These are phyloP conservation scores for Pollenia amentaria DNA, from an alignment of 2,888 invertebrate genomes.

Conservation along the genomic window DNA sequence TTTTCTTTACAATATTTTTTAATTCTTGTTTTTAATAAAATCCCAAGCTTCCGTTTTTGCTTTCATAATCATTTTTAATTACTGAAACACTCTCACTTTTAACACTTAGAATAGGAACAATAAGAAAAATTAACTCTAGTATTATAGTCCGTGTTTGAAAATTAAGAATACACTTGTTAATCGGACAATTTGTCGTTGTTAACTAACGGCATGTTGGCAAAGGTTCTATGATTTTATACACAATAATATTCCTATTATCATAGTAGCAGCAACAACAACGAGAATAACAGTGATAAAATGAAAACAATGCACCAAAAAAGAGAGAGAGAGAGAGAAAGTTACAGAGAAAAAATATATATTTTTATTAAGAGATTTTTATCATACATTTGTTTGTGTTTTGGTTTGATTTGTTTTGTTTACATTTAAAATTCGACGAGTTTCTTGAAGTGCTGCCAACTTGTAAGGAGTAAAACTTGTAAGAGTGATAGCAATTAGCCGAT, in stretches of 20 bases:
- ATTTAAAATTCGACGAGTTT: conserved; percentile 62
- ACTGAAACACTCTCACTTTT: background rate
- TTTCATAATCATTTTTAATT: conserved; percentile 14
- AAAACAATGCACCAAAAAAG: conserved; percentile 25
- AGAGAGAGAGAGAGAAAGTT: background rate
- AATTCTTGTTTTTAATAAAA: conserved; percentile 25
- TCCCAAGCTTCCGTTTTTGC: background rate
- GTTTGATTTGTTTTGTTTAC: conserved; percentile 22
- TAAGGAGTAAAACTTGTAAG: background rate
- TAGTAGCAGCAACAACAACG: conserved; percentile 11
- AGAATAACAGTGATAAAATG: conserved; percentile 22
- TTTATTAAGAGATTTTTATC: background rate
- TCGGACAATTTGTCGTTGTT: conserved; percentile 49
- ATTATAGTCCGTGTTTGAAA: background rate
- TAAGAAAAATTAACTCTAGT: background rate
- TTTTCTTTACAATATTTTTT: background rate
- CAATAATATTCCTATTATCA: conserved; percentile 5
- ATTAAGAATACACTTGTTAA: conserved; percentile 38
- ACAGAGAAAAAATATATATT: background rate
- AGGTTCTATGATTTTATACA: conserved; percentile 62
- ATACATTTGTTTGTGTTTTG: background rate
- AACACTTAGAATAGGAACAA: background rate
- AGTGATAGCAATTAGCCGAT: too few species aligned
- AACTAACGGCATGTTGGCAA: conserved; percentile 61
- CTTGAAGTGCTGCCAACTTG: conserved; percentile 15